phyloP scores from a whole-genome alignment of 2,113 vertebrate species.

The Perca schrenkii region DNA sequence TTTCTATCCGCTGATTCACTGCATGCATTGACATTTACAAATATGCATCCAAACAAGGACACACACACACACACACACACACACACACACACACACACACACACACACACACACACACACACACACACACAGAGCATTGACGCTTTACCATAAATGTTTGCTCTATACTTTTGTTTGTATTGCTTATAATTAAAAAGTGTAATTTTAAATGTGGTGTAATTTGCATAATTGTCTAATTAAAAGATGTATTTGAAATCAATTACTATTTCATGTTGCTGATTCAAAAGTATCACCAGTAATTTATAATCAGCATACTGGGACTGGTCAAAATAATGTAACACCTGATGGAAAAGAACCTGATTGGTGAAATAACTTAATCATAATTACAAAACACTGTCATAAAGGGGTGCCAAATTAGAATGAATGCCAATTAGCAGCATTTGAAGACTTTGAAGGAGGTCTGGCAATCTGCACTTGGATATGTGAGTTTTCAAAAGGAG shows the following conservation, averaged over 20 bases:
- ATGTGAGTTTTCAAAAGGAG: conserved; percentile 1
- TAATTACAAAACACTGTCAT: not conserved
- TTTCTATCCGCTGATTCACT: not conserved
- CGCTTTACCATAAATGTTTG: not conserved
- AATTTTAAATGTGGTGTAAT: not conserved
- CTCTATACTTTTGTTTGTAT: not conserved
- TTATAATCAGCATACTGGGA: not conserved
- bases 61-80: conserved; percentile 12
- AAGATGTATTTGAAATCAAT: not conserved
- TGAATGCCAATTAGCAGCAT: conserved; percentile 10
- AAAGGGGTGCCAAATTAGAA: not conserved
- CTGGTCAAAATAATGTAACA: not conserved
- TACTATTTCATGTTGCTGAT: not conserved
- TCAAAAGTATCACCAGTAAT: not conserved
- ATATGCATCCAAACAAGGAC: not conserved
- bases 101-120: too few species aligned
- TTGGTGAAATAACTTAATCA: not conserved
- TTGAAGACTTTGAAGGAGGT: conserved; percentile 1
- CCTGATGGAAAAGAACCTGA: not conserved
- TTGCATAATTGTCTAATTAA: not conserved
- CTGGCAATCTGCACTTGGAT: conserved; percentile 6
- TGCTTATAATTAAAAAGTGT: not conserved
- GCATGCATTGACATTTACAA: conserved; percentile 13
- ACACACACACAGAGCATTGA: conserved; percentile 1
- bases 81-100: conserved; percentile 8